These are phyloP conservation scores for Brachionus angularis DNA, from an alignment of 1,140 invertebrate species.

Conservation along the genomic window DNA sequence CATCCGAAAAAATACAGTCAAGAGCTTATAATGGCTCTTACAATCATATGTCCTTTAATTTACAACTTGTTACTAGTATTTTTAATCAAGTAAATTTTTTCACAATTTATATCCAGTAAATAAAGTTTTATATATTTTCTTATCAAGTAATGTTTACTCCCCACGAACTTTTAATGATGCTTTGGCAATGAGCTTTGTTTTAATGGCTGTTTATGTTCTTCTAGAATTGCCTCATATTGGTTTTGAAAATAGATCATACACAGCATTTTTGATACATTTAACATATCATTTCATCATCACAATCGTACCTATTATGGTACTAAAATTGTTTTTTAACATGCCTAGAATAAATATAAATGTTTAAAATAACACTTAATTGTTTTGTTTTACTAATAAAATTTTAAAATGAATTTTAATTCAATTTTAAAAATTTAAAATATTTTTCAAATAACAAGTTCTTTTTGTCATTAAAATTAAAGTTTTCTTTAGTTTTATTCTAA, in stretches of 20 bases:
- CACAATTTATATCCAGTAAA: not conserved
- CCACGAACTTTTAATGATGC: not conserved
- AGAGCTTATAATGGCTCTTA: too few species aligned
- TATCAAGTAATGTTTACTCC: not conserved
- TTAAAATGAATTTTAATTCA: too few species aligned
- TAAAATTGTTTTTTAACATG: constrained; percentile 30
- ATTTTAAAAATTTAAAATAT: not conserved
- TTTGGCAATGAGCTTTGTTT: not conserved
- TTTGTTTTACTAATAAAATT: too few species aligned
- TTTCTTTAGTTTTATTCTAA: too few species aligned
- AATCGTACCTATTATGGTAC: not conserved
- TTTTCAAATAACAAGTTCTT: too few species aligned
- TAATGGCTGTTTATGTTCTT: not conserved
- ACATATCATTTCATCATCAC: not conserved
- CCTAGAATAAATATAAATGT: too few species aligned
- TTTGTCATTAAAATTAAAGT: too few species aligned
- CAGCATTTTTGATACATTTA: not conserved
- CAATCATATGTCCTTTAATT: not conserved
- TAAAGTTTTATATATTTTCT: not conserved
- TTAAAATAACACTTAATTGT: too few species aligned
- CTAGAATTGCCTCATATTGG: constrained; percentile 6
- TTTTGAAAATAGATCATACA: not conserved
- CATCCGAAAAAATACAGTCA: too few species aligned
- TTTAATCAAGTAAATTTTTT: constrained; percentile 2
- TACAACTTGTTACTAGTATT: constrained; percentile 11